Evolutionary conservation across 2,797 vertebrate species (phyloP), one percentile per base, ranked within the genome.

Genomic region (Peromyscus melanophrys): DNA sequence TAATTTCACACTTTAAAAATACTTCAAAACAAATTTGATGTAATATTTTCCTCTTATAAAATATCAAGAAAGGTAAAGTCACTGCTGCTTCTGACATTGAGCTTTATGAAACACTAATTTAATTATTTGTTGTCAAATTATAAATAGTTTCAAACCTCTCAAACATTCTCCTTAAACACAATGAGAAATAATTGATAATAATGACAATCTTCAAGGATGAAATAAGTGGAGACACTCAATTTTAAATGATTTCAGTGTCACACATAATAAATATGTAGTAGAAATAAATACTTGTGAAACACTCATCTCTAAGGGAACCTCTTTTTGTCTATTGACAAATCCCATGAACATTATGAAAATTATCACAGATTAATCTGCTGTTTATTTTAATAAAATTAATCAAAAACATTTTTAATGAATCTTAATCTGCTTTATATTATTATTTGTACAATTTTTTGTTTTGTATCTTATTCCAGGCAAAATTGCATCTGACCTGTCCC

Each of bases 121-220:
- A 61, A 97, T 97, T 94, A 93, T 86, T 31, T 13, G 73, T 69
- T 96, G 88, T 90, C 93, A 96, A 95, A 94, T 92, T 96, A 75
- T 92, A 92, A 94, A 94, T 86, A 95, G 27, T 25, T 37, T 90
- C 31, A 95, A 91, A 2, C 92, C 65, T 91, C n/a, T 40, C 76
- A 31, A 4, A 90, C 23, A 43, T 19, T 86, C 57, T 49, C 55
- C 19, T 95, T 94, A 40, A 43, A 89, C 71, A 85, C 11, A 92
- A 94, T 92, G 86, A 67, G 14, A 81, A 94, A 95, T 91, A 81
- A 96, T 69, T 96, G 90, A 85, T 27, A 90, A 16, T 95, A 96
- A 89, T 91, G 59, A 92, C 31, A 94, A 19, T 91, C 83, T 73
- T 94, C 52, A 78, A 59, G 31, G 27, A 73, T 43, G 27, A 84